A percentile compares a stretch with the other conserved stretches of the same genome.
phyloP scores from a whole-genome alignment of 2,888 invertebrate species.

The Noctua janthe region DNA sequence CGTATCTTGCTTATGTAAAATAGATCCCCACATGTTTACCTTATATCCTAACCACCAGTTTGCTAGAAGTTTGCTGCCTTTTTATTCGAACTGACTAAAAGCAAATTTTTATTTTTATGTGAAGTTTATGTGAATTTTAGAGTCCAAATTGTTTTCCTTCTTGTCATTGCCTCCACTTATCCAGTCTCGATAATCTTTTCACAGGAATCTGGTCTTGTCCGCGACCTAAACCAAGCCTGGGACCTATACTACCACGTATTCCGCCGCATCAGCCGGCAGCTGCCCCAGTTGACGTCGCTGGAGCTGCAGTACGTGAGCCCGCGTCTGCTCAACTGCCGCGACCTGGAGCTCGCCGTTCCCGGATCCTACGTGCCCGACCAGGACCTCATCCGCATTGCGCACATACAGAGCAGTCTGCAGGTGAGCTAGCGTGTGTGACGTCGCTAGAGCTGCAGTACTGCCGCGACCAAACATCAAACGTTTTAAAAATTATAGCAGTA shows the following conservation, averaged over 20 bases:
- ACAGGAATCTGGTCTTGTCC: constrained; percentile 94
- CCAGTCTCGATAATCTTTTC: background rate
- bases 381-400: constrained; percentile 96
- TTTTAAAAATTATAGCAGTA: background rate
- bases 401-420: constrained; percentile 97
- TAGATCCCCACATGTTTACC: no score
- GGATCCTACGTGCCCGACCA: constrained; percentile 99
- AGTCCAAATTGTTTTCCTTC: background rate
- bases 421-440: constrained; percentile 93
- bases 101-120: background rate
- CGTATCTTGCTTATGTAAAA: no score
- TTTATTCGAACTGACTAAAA: background rate
- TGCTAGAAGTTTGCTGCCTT: background rate
- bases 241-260: constrained; percentile 99
- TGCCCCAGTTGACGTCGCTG: constrained; percentile 97
- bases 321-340: constrained; percentile 96
- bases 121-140: background rate
- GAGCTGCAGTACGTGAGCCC: constrained; percentile 99
- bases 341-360: constrained; percentile 98
- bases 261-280: constrained; percentile 97
- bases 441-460: constrained; percentile 96
- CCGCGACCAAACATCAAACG: background rate
- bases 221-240: constrained; percentile 99
- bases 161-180: background rate
- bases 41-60: background rate